Conservation (phyloP, 2,888 invertebrate species). For the Leptinotarsa peninsularis region DNA sequence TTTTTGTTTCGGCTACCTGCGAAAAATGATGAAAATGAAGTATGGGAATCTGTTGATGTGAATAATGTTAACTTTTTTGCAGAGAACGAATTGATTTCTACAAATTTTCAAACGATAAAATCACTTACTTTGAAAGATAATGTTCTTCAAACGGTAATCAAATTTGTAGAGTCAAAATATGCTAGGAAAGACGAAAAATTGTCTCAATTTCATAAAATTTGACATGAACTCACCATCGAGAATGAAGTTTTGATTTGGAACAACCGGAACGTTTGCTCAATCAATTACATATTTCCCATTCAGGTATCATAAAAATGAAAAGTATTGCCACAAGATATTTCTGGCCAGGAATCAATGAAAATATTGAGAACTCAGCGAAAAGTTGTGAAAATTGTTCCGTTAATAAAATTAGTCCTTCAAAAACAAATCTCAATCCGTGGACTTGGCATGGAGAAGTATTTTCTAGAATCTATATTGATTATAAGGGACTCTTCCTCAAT, state of each 20-base stretch:
- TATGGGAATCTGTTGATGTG: slow-evolving; percentile 15
- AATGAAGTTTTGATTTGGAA: no score
- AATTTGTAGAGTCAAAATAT: no score
- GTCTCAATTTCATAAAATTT: no score
- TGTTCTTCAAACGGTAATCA: no score
- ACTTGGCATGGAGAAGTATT: slow-evolving; percentile 37
- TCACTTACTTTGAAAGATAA: slow-evolving; percentile 31
- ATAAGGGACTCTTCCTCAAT: slow-evolving; percentile 37
- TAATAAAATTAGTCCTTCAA: slow-evolving; percentile 35
- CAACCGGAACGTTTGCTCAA: slow-evolving; percentile 33
- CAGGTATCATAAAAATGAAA: slow-evolving; percentile 53
- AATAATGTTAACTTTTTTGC: neutral
- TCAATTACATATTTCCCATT: slow-evolving; percentile 24
- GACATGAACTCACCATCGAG: no score
- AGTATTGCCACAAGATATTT: slow-evolving; percentile 47
- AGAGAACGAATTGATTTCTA: neutral
- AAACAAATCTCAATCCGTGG: slow-evolving; percentile 43
- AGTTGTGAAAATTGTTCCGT: slow-evolving; percentile 12
- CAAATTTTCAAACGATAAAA: neutral
- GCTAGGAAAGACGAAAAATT: no score
- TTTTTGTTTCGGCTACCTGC: slow-evolving; percentile 4
- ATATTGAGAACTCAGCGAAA: slow-evolving; percentile 49
- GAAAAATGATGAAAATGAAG: neutral
- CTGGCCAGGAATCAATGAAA: slow-evolving; percentile 48
- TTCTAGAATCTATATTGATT: slow-evolving; percentile 49